A percentile compares a stretch with the other conserved stretches of the same genome.
These are phyloP conservation scores for Crotalus helleri DNA, from an alignment of 2,113 vertebrate species.

Conservation along the genomic window DNA sequence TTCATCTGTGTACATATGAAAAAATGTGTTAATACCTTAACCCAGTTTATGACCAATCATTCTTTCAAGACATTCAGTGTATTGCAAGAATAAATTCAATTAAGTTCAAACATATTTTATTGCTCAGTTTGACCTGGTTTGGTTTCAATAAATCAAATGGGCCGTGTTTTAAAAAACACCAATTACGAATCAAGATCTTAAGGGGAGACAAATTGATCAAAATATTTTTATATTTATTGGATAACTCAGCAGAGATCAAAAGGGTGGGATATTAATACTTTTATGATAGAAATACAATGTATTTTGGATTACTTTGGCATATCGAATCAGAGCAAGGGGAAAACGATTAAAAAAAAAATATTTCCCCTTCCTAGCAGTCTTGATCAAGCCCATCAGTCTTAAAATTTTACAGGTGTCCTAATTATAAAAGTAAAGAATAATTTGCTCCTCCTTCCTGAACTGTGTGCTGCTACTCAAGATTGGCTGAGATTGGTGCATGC, in stretches of 20 bases:
- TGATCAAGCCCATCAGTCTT: background rate
- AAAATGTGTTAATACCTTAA: background rate
- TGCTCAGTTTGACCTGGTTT: background rate
- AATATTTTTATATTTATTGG: background rate
- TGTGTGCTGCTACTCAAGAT: background rate
- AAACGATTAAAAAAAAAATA: background rate
- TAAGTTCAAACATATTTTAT: background rate
- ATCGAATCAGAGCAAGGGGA: background rate
- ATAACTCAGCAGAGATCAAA: background rate
- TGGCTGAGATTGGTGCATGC: background rate
- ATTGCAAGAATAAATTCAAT: background rate
- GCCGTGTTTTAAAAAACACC: background rate
- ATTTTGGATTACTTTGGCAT: background rate
- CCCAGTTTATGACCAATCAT: background rate
- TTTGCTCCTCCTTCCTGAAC: background rate
- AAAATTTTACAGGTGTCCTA: background rate
- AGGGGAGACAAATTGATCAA: background rate
- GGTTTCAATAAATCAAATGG: background rate
- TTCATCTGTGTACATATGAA: background rate
- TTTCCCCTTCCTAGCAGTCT: background rate
- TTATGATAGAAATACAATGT: background rate
- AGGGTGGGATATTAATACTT: background rate
- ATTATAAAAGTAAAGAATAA: background rate
- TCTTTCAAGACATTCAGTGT: background rate
- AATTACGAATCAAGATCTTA: background rate